Evolutionary conservation across 1,140 invertebrate species (phyloP).

Genomic region (Alviniconcha marisindica): DNA sequence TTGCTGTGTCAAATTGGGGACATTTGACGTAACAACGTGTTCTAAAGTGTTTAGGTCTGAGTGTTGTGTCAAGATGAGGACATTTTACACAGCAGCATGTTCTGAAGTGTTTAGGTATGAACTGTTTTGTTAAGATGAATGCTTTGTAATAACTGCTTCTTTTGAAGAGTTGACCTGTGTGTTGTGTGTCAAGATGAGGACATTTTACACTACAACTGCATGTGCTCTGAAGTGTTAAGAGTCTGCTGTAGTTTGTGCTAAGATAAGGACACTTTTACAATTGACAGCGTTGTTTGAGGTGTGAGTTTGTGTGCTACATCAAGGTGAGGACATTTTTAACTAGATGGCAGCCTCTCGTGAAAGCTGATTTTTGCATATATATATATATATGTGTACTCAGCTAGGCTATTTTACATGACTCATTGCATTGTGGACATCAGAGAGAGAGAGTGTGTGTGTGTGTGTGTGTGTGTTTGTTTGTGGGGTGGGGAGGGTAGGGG

Average conservation of each 20-base stretch:
- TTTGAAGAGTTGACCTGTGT: too few relatives aligned
- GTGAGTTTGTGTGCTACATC: neutral
- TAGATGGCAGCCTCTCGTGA: neutral
- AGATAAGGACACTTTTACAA: neutral
- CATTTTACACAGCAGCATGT: constrained; percentile 13
- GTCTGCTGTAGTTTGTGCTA: neutral
- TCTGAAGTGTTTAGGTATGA: too few relatives aligned
- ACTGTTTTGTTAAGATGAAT: too few relatives aligned
- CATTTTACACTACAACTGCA: neutral
- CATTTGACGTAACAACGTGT: neutral
- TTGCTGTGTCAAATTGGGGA: neutral
- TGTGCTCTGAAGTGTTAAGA: neutral
- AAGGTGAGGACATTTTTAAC: neutral
- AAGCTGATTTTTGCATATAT: neutral
- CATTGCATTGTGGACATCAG: neutral
- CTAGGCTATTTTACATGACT: neutral
- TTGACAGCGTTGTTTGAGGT: too few relatives aligned
- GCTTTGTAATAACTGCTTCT: too few relatives aligned
- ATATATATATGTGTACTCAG: neutral
- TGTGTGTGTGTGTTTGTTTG: too few relatives aligned
- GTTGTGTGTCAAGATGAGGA: neutral
- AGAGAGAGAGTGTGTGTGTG: neutral
- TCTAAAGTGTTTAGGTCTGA: neutral
- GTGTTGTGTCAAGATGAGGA: constrained; percentile 11
- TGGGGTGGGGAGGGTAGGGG: too few relatives aligned